These are phyloP conservation scores for Drosophila pseudoananassae DNA, from an alignment of 1,140 invertebrate species.

Conservation along the genomic window DNA sequence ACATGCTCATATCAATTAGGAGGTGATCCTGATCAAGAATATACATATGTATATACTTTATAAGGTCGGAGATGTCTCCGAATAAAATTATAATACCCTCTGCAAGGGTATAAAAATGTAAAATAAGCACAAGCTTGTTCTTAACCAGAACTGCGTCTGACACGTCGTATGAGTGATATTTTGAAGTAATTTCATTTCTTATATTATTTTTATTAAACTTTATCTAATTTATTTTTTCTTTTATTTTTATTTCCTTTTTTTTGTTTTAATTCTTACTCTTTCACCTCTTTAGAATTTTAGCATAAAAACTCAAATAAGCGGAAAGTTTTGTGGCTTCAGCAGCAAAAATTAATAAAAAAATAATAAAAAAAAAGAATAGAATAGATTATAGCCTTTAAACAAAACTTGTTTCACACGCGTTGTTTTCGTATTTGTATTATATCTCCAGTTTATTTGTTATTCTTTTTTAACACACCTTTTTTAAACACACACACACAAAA, in stretches of 20 bases:
- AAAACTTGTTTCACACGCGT: constrained; percentile 58
- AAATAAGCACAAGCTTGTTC: no score
- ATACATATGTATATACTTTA: no score
- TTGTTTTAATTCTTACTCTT: no score
- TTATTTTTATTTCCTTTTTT: neutral
- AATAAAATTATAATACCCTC: no score
- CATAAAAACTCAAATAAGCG: constrained; percentile 4
- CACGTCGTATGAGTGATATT: constrained; percentile 16
- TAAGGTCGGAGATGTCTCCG: no score
- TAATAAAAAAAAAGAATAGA: neutral
- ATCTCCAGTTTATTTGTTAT: constrained; percentile 4
- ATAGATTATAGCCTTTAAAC: constrained; percentile 41
- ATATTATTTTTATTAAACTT: no score
- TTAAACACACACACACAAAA: constrained; percentile 13
- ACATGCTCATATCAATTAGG: no score
- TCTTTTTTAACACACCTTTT: constrained; percentile 8
- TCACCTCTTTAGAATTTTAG: neutral
- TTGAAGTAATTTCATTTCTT: neutral
- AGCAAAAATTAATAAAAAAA: neutral
- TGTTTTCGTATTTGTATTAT: constrained; percentile 10
- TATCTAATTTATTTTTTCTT: constrained; percentile 17
- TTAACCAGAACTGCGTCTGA: neutral
- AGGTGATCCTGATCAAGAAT: no score
- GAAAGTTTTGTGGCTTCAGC: constrained; percentile 9
- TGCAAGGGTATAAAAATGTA: no score